These are phyloP conservation scores for Orthosia cruda DNA, from an alignment of 2,888 invertebrate species.

Conservation along the genomic window DNA sequence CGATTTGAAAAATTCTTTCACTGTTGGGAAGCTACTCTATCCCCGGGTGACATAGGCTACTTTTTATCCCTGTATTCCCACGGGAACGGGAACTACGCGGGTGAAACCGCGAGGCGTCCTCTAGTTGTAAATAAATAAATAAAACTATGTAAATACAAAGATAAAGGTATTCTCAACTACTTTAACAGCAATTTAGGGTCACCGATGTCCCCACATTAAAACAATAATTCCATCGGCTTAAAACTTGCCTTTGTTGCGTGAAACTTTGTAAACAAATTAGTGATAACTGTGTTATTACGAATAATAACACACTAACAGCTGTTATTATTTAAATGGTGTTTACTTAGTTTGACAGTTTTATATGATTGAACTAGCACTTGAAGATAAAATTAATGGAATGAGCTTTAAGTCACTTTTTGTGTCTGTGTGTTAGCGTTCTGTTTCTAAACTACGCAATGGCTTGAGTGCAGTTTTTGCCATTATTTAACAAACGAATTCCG, in stretches of 20 bases:
- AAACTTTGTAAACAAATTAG: conserved; percentile 33
- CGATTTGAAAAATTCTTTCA: no score
- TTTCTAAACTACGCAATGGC: no score
- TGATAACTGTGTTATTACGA: conserved; percentile 19
- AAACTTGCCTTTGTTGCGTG: conserved; percentile 19
- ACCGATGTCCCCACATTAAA: conserved; percentile 33
- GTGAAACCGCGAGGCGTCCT: no score
- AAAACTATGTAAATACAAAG: background rate
- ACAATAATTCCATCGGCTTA: conserved; percentile 18
- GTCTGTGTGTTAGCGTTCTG: no score
- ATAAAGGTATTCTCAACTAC: background rate
- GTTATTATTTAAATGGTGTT: conserved; percentile 15
- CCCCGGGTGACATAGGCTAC: no score
- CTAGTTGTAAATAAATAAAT: background rate
- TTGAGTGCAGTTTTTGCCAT: no score
- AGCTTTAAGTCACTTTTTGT: no score
- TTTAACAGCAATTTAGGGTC: conserved; percentile 9
- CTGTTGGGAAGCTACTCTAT: no score
- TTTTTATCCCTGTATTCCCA: no score
- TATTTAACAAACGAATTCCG: no score
- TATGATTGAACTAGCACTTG: background rate
- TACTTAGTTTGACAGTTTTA: conserved; percentile 15
- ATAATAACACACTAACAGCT: conserved; percentile 26
- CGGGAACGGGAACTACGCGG: no score
- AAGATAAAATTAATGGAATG: background rate